These are phyloP conservation scores for Nixonia krombeini DNA, from an alignment of 1,140 invertebrate genomes.

Conservation along the genomic window DNA sequence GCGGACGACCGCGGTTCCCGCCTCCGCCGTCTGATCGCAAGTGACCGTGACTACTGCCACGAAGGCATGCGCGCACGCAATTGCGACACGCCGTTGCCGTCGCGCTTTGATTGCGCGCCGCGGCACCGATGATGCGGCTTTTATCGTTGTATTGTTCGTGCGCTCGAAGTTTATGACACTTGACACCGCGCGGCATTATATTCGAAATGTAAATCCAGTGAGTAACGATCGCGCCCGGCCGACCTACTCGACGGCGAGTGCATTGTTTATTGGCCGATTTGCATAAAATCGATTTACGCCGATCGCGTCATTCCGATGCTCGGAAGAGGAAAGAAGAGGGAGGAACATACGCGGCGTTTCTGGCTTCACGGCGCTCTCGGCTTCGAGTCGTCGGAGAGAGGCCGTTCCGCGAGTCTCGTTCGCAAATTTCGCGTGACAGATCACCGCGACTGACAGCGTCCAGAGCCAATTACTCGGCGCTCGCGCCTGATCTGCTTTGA, in stretches of 20 bases:
- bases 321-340: too few species aligned
- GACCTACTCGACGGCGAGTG: too few species aligned
- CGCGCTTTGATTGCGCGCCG: constrained; percentile 34
- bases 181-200: constrained; percentile 12
- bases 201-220: constrained; percentile 16
- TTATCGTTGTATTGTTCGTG: constrained; percentile 38
- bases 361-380: too few species aligned
- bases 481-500: too few species aligned
- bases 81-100: constrained; percentile 34
- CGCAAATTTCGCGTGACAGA: too few species aligned
- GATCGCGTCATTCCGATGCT: too few species aligned
- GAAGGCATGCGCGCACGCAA: constrained; percentile 31
- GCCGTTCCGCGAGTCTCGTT: too few species aligned
- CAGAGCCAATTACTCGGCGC: too few species aligned
- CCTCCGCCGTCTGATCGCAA: constrained; percentile 39
- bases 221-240: neutral
- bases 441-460: too few species aligned
- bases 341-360: too few species aligned
- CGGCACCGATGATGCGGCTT: constrained; percentile 15
- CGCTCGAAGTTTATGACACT: constrained; percentile 30
- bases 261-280: constrained; percentile 9
- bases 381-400: too few species aligned
- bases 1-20: neutral
- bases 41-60: constrained; percentile 39
- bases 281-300: too few species aligned